These are phyloP conservation scores for Tetragonula carbonaria DNA, from an alignment of 2,888 invertebrate species.

Conservation along the genomic window DNA sequence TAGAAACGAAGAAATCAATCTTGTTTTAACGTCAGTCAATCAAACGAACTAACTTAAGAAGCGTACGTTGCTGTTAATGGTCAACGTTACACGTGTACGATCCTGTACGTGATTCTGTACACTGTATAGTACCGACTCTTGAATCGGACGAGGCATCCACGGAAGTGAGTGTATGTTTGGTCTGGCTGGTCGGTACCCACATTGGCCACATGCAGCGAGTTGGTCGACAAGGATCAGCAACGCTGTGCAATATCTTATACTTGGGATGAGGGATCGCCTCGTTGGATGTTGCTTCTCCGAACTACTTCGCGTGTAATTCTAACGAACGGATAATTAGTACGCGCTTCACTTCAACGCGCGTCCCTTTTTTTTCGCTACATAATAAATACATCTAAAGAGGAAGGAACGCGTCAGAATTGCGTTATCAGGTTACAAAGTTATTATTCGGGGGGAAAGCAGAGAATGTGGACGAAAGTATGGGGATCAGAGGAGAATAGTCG, in stretches of 20 bases:
- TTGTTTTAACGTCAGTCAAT: neutral
- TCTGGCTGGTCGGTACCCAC: slow-evolving; percentile 5
- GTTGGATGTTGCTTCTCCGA: slow-evolving; percentile 12
- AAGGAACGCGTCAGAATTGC: slow-evolving; percentile 4
- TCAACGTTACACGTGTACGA: neutral
- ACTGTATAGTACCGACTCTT: no score
- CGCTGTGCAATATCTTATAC: neutral
- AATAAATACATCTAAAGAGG: neutral
- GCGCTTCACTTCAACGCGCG: neutral
- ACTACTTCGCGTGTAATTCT: slow-evolving; percentile 22
- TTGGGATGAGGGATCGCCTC: neutral
- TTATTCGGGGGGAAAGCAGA: no score
- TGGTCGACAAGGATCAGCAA: slow-evolving; percentile 48
- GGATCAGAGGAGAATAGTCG: neutral
- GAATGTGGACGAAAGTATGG: neutral
- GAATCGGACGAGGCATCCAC: neutral
- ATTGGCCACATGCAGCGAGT: slow-evolving; percentile 12
- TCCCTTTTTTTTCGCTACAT: neutral
- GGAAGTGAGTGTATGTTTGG: slow-evolving; percentile 13
- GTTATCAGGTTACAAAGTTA: neutral
- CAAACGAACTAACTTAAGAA: neutral
- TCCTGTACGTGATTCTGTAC: neutral
- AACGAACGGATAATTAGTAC: slow-evolving; percentile 51
- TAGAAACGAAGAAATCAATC: neutral
- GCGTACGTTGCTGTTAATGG: neutral